A percentile compares a stretch with the other conserved stretches of the same genome.
Conservation (phyloP, 2,113 vertebrate genomes). For the Dicerorhinus sumatrensis region DNA sequence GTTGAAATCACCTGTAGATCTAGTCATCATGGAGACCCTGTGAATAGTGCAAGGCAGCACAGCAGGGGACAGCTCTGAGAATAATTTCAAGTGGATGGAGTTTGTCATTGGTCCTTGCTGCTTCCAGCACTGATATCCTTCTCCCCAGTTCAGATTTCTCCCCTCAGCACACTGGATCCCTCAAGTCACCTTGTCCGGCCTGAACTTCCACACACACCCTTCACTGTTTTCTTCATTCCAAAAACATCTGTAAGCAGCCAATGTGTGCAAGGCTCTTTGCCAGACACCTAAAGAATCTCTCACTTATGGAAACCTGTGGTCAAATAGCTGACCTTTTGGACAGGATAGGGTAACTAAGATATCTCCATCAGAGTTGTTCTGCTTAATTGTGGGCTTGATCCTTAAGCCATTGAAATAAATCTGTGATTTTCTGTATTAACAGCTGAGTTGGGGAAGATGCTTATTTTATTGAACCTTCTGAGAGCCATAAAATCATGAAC, state of each 20-base stretch:
- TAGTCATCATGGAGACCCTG: not conserved
- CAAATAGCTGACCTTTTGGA: not conserved
- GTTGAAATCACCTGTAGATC: not conserved
- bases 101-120: not conserved
- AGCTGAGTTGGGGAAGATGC: not conserved
- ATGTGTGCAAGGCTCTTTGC: not conserved
- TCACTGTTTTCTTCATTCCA: not conserved
- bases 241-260: not conserved
- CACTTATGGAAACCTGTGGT: not conserved
- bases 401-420: not conserved
- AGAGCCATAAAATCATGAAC: not conserved
- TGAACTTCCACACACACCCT: not conserved
- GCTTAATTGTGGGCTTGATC: not conserved
- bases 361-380: not conserved
- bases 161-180: not conserved
- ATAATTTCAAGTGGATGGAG: not conserved
- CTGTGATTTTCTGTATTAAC: not conserved
- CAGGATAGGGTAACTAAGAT: not conserved
- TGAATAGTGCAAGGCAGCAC: not conserved
- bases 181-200: not conserved
- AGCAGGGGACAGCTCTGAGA: not conserved
- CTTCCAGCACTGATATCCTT: not conserved
- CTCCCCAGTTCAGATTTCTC: not conserved
- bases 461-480: conserved; percentile 4
- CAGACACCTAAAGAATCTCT: not conserved